Evolutionary conservation across 2,113 vertebrate species (phyloP).

Genomic region (Coptodon rendalli): DNA sequence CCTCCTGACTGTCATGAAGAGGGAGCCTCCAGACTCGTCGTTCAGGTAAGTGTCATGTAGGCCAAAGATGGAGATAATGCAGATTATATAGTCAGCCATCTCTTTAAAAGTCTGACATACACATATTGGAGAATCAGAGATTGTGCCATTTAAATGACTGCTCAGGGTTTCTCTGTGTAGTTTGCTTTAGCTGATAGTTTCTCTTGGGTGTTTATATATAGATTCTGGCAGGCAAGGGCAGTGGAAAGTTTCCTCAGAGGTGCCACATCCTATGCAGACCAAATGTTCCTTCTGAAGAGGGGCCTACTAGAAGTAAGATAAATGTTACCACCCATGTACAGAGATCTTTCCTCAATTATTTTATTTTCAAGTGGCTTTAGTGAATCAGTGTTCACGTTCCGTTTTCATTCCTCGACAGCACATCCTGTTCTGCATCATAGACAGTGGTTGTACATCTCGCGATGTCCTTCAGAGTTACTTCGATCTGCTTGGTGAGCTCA

Average conservation of each 20-base stretch:
- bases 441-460: constrained; percentile 93
- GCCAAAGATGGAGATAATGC: background rate
- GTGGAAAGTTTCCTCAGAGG: constrained; percentile 98
- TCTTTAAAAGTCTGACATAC: background rate
- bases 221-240: constrained; percentile 98
- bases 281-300: constrained; percentile 97
- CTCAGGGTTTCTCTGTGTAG: background rate
- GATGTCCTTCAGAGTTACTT: constrained; percentile 99
- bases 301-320: constrained; percentile 89
- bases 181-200: background rate
- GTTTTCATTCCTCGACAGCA: constrained; percentile 68
- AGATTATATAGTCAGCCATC: background rate
- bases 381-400: background rate
- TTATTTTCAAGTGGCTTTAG: background rate
- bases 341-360: background rate
- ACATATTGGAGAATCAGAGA: background rate
- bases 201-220: constrained; percentile 29
- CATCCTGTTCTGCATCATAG: constrained; percentile 98
- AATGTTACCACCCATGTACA: background rate
- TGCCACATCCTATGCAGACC: constrained; percentile 96
- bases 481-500: constrained; percentile 94
- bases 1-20: constrained; percentile 96
- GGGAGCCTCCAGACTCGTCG: constrained; percentile 93
- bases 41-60: constrained; percentile 78
- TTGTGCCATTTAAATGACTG: background rate